These are phyloP conservation scores for Drosophila parabipectinata DNA, from an alignment of 1,140 invertebrate genomes.

Conservation along the genomic window DNA sequence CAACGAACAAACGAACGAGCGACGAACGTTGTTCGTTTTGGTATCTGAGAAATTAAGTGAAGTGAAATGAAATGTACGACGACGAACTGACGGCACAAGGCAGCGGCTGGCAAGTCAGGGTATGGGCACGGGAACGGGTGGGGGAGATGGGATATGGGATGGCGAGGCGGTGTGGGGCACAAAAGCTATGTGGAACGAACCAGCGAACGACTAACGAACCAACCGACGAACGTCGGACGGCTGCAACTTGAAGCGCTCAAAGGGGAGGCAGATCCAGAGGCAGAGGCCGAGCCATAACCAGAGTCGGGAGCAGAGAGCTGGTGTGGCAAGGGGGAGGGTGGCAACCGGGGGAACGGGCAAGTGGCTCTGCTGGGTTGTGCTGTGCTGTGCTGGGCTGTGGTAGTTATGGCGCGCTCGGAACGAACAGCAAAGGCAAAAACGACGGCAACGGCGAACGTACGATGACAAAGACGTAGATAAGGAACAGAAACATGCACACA, in stretches of 20 bases:
- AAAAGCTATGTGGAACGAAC: constrained; percentile 74
- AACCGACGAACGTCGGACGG: constrained; percentile 49
- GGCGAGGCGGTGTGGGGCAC: constrained; percentile 53
- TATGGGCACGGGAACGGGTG: constrained; percentile 31
- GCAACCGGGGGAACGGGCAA: constrained; percentile 44
- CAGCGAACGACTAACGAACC: constrained; percentile 48
- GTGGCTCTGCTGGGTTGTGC: constrained; percentile 22
- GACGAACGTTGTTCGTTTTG: constrained; percentile 69
- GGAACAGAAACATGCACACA: constrained; percentile 73
- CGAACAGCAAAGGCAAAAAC: constrained; percentile 55
- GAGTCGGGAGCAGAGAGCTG: constrained; percentile 1
- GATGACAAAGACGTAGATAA: constrained; percentile 82
- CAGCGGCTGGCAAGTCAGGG: constrained; percentile 43
- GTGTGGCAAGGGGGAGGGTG: constrained; percentile 22
- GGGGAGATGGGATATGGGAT: constrained; percentile 27
- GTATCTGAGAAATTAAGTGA: constrained; percentile 82
- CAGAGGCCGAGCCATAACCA: not conserved
- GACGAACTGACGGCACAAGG: constrained; percentile 73
- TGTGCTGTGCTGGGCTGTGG: constrained; percentile 49
- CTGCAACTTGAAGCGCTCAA: constrained; percentile 71
- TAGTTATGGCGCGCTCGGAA: constrained; percentile 78
- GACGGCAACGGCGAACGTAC: constrained; percentile 41
- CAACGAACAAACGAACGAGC: constrained; percentile 42
- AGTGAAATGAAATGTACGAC: constrained; percentile 82
- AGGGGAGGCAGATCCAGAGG: constrained; percentile 15